Base-by-base conservation (phyloP, 2,113 vertebrate genomes). In the Penelope pileata region DNA sequence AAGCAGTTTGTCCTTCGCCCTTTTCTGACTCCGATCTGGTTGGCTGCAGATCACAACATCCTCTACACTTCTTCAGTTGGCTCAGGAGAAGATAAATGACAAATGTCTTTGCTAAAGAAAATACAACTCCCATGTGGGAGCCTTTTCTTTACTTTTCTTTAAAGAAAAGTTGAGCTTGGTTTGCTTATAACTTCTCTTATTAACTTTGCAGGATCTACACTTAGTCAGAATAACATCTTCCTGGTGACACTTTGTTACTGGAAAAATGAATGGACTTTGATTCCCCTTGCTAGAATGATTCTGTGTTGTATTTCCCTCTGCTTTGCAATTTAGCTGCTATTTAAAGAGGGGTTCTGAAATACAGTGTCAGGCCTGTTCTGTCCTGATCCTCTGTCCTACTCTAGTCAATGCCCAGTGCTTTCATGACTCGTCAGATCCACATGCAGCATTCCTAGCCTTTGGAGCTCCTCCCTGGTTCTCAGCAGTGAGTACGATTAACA, bases 31-130 rank as follows among this genome's bases (percentile, higher is more conserved):
- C 77, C 80, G n/a, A 47, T 86, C 63, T 83, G 32, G 1, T 51
- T 88, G 87, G 59, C 87, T 81, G 30, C 24, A 40, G 81, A 36
- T 87, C 85, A 78, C 32, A 85, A 88, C 56, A 87, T 60, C 74
- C 60, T 90, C 60, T 50, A 0, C 1, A 5, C 40, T 40, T 70
- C 83, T 45, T 70, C 66, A 70, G 4, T 30, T 47, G 30, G 17
- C 58, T 54, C 69, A 58, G 68, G 51, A n/a, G 26, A 74, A 91
- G n/a, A 53, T 6, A 63, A 86, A 72, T 36, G 24, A 70, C 30
- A 45, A 66, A 58, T n/a, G 18, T 56, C 36, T 78, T 81, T 84
- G 34, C 45, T 48, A 30, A 87, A 42, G 66, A n/a, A 88, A 81
- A 66, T 19, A 6, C 15, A 29, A 38, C 40, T 74, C 8, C 27